Base-by-base conservation (phyloP, 37 sponge, comb jelly and placozoan species). In the Diacarnus erythraeanus region DNA sequence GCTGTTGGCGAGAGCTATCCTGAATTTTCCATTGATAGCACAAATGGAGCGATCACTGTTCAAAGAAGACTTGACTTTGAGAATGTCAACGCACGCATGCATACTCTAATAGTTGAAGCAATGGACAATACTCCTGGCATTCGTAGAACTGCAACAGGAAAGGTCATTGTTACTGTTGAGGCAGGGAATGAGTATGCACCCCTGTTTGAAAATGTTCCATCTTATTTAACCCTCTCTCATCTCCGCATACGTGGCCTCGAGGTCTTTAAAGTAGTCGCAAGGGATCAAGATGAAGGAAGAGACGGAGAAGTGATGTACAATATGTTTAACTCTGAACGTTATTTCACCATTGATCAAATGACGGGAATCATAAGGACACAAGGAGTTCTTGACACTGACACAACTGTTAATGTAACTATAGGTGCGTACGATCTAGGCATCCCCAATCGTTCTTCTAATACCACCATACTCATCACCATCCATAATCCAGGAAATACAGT, bases 101-200 rank as follows among this genome's bases (percentile, higher is more conserved):
- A 82, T 58, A 17, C 31, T 18, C 38, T 94, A 47, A 42, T 38
- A 51, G 88, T 94, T 0, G 4, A 41, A 21, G 95, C 88, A 8
- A 59, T 21, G 12, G 91, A 94, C 47, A 23, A 25, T 0, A 80
- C 71, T 10, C 34, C 78, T 2, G 68, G 74, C 35, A 47, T 30
- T 65, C 40, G 29, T 17, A 47, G 84, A 38, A 69, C 83, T 31
- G 71, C 84, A 25, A 57, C 77, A n/a, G 54, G 83, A 12, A 40
- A 23, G n/a, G 59, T 83, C 10, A 73, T 1, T 0, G 75, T 91
- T 1, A 70, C 20, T 30, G 92, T 87, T 6, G 23, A 6, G 0
- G 59, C 75, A 21, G 70, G 12, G 8, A 91, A 91, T 61, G 91
- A 91, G 21, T 72, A 75, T 69, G 42, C 41, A 27, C 91, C 91